phyloP scores from a whole-genome alignment of 2,888 invertebrate species.

The Megaustenia siamemsis region DNA sequence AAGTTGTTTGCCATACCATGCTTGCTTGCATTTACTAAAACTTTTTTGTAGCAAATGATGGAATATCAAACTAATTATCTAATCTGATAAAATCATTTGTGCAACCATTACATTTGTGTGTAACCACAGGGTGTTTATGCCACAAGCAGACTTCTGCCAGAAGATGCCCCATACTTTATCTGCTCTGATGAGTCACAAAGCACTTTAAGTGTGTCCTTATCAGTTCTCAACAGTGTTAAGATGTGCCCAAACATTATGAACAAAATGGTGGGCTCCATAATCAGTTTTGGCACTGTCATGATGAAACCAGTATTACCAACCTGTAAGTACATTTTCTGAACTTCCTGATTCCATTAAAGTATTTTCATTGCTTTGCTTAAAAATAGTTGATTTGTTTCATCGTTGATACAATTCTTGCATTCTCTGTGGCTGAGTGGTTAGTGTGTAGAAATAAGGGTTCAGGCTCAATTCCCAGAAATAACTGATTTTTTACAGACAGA shows the following conservation, averaged over 20 bases:
- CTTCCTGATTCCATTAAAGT: no score
- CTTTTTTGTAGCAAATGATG: background rate
- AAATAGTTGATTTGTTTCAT: no score
- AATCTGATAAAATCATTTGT: background rate
- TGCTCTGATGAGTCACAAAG: slow-evolving; percentile 11
- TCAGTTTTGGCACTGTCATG: slow-evolving; percentile 25
- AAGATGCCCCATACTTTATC: background rate
- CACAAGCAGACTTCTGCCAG: background rate
- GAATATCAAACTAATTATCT: no score
- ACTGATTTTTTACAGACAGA: no score
- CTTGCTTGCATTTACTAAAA: background rate
- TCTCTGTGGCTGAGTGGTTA: no score
- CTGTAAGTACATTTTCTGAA: background rate
- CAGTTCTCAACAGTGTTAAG: slow-evolving; percentile 4
- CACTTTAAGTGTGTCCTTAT: background rate
- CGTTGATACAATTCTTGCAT: no score
- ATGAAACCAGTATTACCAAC: slow-evolving; percentile 6
- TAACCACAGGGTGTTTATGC: slow-evolving; percentile 3
- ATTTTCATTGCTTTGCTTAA: no score
- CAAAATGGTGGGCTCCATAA: background rate
- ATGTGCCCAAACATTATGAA: slow-evolving; percentile 27
- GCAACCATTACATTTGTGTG: background rate
- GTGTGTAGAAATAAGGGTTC: no score
- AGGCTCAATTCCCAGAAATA: no score
- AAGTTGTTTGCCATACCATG: background rate